Evolutionary conservation across 92 coral and sea anemone species (phyloP).

Genomic region (Blastomussa wellsi): DNA sequence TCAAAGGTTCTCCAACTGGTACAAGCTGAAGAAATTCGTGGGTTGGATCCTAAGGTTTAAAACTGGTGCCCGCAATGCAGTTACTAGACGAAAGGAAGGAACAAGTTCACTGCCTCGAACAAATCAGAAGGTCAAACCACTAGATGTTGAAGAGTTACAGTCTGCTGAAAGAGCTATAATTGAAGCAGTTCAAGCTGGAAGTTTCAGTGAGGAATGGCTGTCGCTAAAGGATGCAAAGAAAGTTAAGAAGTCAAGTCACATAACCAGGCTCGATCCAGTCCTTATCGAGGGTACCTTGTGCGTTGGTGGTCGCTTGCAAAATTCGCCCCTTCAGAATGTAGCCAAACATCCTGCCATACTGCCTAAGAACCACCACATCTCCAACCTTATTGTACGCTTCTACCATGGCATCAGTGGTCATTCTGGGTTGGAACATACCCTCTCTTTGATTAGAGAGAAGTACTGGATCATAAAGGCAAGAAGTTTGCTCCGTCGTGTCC

Average conservation of each 20-base stretch:
- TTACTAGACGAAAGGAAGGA: constrained; percentile 34
- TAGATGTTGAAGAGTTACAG: neutral
- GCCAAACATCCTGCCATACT: constrained; percentile 59
- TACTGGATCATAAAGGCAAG: constrained; percentile 62
- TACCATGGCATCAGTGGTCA: constrained; percentile 54
- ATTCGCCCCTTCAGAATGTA: constrained; percentile 40
- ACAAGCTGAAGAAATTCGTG: constrained; percentile 34
- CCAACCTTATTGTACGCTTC: constrained; percentile 39
- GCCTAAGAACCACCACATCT: constrained; percentile 43
- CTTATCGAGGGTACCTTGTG: constrained; percentile 37
- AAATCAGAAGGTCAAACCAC: neutral
- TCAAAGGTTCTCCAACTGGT: constrained; percentile 50
- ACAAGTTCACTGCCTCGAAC: neutral
- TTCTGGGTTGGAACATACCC: constrained; percentile 57
- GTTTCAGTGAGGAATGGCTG: neutral
- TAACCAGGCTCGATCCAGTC: constrained; percentile 51
- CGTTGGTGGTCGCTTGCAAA: constrained; percentile 60
- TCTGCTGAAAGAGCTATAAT: neutral
- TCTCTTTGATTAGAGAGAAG: constrained; percentile 53
- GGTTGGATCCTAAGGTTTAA: constrained; percentile 55
- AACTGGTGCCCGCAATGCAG: neutral
- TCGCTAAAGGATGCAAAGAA: constrained; percentile 8
- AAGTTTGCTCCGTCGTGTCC: constrained; percentile 35
- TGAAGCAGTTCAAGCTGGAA: neutral
- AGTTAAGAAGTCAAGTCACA: constrained; percentile 22